phyloP scores from a whole-genome alignment of 2,113 vertebrate genomes.

The Stegastes partitus region DNA sequence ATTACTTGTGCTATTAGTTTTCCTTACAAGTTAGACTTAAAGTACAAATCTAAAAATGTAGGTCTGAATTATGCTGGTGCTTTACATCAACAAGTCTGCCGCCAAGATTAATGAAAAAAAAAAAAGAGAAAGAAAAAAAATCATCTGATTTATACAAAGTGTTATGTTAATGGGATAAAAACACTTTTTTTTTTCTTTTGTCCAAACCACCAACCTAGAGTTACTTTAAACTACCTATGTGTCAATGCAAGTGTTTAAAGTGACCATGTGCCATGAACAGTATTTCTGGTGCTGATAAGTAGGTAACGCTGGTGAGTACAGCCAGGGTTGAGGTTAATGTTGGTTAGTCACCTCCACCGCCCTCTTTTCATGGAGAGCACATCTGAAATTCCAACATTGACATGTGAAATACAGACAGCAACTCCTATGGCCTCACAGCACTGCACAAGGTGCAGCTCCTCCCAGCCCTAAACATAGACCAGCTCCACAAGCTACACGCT shows the following conservation, averaged over 20 bases:
- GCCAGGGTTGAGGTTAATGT: slow-evolving; percentile 28
- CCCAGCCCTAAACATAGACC: slow-evolving; percentile 30
- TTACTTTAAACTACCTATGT: neutral
- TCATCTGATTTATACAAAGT: too few relatives aligned
- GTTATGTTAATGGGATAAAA: too few relatives aligned
- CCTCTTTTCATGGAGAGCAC: slow-evolving; percentile 56
- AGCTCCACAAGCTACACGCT: slow-evolving; percentile 1
- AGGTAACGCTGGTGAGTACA: slow-evolving; percentile 1
- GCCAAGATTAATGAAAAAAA: too few relatives aligned
- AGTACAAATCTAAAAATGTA: neutral
- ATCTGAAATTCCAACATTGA: slow-evolving; percentile 74
- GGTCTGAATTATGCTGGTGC: neutral
- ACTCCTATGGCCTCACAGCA: slow-evolving; percentile 68
- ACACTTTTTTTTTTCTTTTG: too few relatives aligned
- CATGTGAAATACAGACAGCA: slow-evolving; percentile 76
- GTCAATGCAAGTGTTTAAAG: neutral
- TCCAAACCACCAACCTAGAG: neutral
- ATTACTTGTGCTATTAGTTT: slow-evolving; percentile 9
- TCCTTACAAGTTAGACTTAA: neutral
- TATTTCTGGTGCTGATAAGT: slow-evolving; percentile 1
- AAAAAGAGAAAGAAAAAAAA: too few relatives aligned
- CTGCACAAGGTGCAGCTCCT: slow-evolving; percentile 29
- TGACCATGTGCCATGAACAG: neutral
- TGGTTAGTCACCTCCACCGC: slow-evolving; percentile 40
- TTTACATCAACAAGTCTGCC: neutral